These are phyloP conservation scores for Drosophila kanekoi DNA, from an alignment of 2,888 invertebrate genomes.

Conservation along the genomic window DNA sequence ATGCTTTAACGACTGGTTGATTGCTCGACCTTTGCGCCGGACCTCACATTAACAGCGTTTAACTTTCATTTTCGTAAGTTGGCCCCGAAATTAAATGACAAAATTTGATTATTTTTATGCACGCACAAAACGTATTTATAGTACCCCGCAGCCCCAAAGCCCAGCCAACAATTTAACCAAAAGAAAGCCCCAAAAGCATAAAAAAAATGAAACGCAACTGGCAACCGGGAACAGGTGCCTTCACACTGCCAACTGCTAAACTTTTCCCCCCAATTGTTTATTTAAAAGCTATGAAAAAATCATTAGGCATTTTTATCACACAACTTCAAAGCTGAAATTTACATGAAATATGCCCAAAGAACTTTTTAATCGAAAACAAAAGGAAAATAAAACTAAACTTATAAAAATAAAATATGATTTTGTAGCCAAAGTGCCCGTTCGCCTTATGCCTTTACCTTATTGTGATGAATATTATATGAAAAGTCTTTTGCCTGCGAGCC, in stretches of 20 bases:
- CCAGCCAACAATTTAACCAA: conserved; percentile 1
- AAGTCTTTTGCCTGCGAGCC: conserved; percentile 11
- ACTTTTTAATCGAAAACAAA: conserved; percentile 53
- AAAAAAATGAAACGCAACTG: conserved; percentile 42
- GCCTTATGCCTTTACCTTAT: conserved; percentile 33
- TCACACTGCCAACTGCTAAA: conserved; percentile 37
- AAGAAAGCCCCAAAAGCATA: conserved; percentile 35
- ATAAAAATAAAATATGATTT: conserved; percentile 43
- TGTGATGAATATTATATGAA: conserved; percentile 33
- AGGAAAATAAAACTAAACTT: conserved; percentile 13
- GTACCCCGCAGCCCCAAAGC: not conserved
- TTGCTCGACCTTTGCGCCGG: not conserved
- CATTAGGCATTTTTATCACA: conserved; percentile 66
- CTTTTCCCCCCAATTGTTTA: conserved; percentile 71
- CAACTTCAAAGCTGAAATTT: conserved; percentile 72
- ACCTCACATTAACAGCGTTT: conserved; percentile 48
- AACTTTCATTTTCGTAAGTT: conserved; percentile 58
- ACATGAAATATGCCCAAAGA: conserved; percentile 50
- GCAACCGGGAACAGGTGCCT: conserved; percentile 38
- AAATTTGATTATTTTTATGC: conserved; percentile 65
- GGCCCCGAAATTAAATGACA: conserved; percentile 62
- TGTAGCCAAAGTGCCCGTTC: conserved; percentile 69
- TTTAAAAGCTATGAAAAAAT: conserved; percentile 77
- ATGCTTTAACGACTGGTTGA: too few relatives aligned
- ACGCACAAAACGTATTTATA: conserved; percentile 58